Evolutionary conservation across 2,888 invertebrate genomes (phyloP), one percentile per base, ranked within the genome.

Genomic region (Lamellibrachia satsuma): DNA sequence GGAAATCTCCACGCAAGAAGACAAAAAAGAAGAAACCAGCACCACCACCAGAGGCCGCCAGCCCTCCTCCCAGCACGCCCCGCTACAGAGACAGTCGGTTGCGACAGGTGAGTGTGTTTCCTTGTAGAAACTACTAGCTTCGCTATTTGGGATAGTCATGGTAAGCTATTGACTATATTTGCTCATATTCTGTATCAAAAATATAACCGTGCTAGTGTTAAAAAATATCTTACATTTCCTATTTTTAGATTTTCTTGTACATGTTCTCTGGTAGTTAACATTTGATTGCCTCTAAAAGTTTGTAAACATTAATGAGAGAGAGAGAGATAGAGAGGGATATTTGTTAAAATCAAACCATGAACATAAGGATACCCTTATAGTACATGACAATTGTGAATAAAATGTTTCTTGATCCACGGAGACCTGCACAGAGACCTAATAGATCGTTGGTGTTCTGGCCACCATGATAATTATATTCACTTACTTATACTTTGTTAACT

Each of bases 81-180:
- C 91, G 93, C 22, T 52, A 90, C 15, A 92, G 93, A 91, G 93
- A 93, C 91, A 93, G 93, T 90, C 92, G 93, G 55, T 93, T 93
- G 52, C 55, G 93, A 91, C 93, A 93, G 93, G 93, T 93, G 52
- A 51, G 91, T 6, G 15, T 52, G 22, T 9, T 90, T 8, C 15
- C 3, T 90, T 3, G 39, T 75, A 75, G 22, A 75, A 6, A 22
- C 3, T 75, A 75, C 2, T 3, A 22, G 75, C 6, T 75, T 15
- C 6, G 6, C 75, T n/a, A 3, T 15, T 22, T 6, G 75, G 15
- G 22, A 75, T 3, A 22, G 75, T 75, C 75, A 75, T 22, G 22
- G 22, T 75, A 22, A 22, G 6, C n/a, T 75, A 3, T 15, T 22
- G 15, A 22, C n/a, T 75, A 15, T 75, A 75, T 39, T 39, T 39